Percentiles rank a stretch among this genome's conserved stretches.
These are phyloP conservation scores for Sylvilagus floridanus DNA, from an alignment of 2,797 vertebrate genomes.

Conservation along the genomic window DNA sequence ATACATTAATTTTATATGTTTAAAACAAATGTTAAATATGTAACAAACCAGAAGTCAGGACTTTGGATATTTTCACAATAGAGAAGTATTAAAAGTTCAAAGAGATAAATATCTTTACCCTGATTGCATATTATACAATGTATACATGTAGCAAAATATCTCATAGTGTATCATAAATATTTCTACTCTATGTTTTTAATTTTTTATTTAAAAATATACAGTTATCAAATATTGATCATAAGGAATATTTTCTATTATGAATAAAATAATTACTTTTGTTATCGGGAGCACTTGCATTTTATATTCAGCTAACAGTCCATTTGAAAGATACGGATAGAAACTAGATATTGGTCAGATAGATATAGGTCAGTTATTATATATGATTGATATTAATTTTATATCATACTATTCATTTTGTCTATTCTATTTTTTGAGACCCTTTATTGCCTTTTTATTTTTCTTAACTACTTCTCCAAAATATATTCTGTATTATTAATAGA, in stretches of 20 bases:
- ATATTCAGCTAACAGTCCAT: background rate
- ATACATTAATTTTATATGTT: background rate
- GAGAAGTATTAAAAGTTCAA: no score
- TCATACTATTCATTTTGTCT: conserved; percentile 14
- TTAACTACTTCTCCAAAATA: conserved; percentile 7
- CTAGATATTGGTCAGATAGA: background rate
- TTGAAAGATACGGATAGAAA: background rate
- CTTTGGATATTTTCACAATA: no score
- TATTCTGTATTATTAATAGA: conserved; percentile 66
- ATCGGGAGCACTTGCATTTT: background rate
- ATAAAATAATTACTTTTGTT: background rate
- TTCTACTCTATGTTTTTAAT: no score
- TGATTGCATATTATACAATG: no score
- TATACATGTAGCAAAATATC: no score
- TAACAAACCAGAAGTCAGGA: no score
- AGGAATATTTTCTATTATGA: background rate
- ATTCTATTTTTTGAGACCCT: background rate
- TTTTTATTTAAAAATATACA: background rate
- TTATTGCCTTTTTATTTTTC: conserved; percentile 63
- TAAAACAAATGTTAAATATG: background rate
- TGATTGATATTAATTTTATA: background rate
- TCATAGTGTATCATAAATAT: no score
- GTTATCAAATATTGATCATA: background rate
- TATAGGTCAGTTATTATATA: background rate
- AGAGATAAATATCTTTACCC: no score